Conservation (phyloP, 2,113 vertebrate species). For the Eulemur macaco region DNA sequence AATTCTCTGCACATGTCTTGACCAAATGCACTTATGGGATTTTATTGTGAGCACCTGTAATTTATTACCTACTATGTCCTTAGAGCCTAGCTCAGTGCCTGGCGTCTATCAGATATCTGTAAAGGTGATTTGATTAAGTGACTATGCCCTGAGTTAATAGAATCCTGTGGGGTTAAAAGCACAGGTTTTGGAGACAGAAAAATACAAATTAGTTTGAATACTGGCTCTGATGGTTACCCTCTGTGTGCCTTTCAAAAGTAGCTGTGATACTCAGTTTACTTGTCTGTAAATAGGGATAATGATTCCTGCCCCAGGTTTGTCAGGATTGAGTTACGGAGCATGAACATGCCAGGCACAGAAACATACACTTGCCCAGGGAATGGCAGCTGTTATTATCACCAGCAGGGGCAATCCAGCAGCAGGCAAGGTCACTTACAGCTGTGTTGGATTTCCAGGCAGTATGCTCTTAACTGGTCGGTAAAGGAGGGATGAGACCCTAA, state of each 20-base stretch:
- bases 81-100: neutral
- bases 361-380: neutral
- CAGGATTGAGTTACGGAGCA: neutral
- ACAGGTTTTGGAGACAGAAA: neutral
- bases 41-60: neutral
- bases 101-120: neutral
- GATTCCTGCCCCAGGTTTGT: neutral
- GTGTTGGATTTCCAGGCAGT: neutral
- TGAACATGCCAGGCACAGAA: neutral
- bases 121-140: conserved; percentile 26
- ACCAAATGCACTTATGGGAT: neutral
- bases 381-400: neutral
- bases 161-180: neutral
- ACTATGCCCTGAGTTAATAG: neutral
- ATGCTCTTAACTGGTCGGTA: neutral
- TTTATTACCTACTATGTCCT: neutral
- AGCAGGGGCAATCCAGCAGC: neutral
- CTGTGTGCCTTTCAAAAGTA: neutral
- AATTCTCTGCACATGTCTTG: neutral
- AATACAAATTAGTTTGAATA: neutral
- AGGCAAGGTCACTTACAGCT: neutral
- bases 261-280: neutral
- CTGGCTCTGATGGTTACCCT: neutral
- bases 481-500: neutral
- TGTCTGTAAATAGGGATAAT: neutral